A percentile compares a stretch with the other conserved stretches of the same genome.
Conservation (phyloP, 2,113 vertebrate species). For the Loxodonta africana region DNA sequence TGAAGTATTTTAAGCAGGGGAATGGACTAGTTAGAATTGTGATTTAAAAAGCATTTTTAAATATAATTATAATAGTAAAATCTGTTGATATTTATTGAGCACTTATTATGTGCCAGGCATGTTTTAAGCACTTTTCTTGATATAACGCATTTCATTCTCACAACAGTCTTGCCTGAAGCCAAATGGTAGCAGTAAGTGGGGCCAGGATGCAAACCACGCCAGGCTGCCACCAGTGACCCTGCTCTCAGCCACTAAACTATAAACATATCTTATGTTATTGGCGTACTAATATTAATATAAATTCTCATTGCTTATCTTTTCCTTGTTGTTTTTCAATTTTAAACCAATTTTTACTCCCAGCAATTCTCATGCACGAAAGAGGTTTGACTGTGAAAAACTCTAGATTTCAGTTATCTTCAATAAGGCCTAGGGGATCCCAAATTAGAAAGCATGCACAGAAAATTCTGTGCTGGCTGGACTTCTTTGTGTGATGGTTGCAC, state of each 20-base stretch:
- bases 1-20: not conserved
- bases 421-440: not conserved
- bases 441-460: not conserved
- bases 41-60: slow-evolving; percentile 1
- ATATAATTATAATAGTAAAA: not conserved
- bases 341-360: not conserved
- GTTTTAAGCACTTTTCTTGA: not conserved
- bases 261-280: not conserved
- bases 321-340: not conserved
- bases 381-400: not conserved
- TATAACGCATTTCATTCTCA: not conserved
- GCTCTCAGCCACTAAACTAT: not conserved
- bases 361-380: not conserved
- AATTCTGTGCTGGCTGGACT: not conserved
- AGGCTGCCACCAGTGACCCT: not conserved
- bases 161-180: not conserved
- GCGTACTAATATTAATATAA: not conserved
- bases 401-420: not conserved
- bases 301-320: not conserved
- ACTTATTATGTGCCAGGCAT: not conserved
- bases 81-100: not conserved
- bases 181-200: not conserved
- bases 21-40: not conserved
- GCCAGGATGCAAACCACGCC: not conserved
- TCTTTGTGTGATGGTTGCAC: not conserved